Conservation (phyloP, 2,888 invertebrate genomes). For the Clostera curtula region DNA sequence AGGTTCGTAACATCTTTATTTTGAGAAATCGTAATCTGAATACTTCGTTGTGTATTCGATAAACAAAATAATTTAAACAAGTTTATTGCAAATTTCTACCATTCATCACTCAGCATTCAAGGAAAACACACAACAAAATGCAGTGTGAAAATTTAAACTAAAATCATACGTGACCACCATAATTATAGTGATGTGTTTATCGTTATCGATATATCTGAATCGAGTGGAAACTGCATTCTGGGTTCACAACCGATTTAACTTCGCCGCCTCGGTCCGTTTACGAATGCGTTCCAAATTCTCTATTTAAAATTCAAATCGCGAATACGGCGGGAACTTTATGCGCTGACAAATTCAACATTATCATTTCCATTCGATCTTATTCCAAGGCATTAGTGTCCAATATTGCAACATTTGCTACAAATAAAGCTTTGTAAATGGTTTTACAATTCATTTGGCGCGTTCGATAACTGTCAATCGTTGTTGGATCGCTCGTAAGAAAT, state of each 20-base stretch:
- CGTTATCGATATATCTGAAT: constrained; percentile 50
- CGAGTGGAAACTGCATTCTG: constrained; percentile 53
- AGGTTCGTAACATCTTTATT: too few species aligned
- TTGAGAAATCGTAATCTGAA: too few species aligned
- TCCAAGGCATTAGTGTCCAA: too few species aligned
- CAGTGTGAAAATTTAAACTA: constrained; percentile 50
- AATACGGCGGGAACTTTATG: constrained; percentile 51
- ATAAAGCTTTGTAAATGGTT: constrained; percentile 19
- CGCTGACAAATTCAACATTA: constrained; percentile 35
- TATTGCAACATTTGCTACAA: too few species aligned
- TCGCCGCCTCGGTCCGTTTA: constrained; percentile 50
- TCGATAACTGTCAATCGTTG: constrained; percentile 59
- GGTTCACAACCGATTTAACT: constrained; percentile 63
- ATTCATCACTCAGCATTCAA: constrained; percentile 24
- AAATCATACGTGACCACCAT: constrained; percentile 48
- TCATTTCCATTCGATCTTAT: too few species aligned
- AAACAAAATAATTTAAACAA: constrained; percentile 10
- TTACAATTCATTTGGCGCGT: constrained; percentile 49
- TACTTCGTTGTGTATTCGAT: too few species aligned
- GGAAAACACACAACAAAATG: constrained; percentile 29
- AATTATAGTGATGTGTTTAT: constrained; percentile 32
- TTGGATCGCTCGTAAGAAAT: constrained; percentile 44
- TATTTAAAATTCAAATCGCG: constrained; percentile 63
- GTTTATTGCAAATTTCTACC: constrained; percentile 20
- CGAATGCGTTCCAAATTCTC: constrained; percentile 45